Percentiles rank a stretch among this genome's conserved stretches.
phyloP scores from a whole-genome alignment of 2,797 vertebrate genomes.

The Helostoma temminkii region DNA sequence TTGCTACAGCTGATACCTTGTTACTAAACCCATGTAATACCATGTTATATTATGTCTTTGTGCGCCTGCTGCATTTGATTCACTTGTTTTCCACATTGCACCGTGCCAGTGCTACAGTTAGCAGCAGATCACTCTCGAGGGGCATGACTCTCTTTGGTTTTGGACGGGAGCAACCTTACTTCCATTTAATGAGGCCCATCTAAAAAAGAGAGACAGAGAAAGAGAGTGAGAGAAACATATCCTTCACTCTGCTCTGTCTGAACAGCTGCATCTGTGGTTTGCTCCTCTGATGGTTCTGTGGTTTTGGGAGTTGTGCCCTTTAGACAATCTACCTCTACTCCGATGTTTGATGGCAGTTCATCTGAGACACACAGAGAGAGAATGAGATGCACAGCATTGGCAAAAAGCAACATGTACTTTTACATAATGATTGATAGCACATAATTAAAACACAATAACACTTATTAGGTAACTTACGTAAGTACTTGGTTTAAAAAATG shows the following conservation, averaged over 20 bases:
- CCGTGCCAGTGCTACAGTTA: constrained; percentile 68
- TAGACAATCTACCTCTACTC: constrained; percentile 70
- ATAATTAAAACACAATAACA: constrained; percentile 37
- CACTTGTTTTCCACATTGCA: constrained; percentile 72
- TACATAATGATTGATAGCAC: constrained; percentile 46
- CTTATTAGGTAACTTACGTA: constrained; percentile 48
- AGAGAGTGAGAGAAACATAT: constrained; percentile 69
- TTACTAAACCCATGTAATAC: constrained; percentile 51
- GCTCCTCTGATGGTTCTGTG: constrained; percentile 69
- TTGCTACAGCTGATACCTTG: constrained; percentile 66
- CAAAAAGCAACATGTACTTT: constrained; percentile 32
- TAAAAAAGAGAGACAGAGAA: constrained; percentile 55
- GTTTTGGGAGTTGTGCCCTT: constrained; percentile 73
- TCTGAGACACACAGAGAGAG: constrained; percentile 33
- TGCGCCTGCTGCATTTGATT: constrained; percentile 60
- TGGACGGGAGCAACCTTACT: constrained; percentile 66
- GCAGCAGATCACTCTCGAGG: constrained; percentile 62
- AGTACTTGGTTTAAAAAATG: constrained; percentile 32
- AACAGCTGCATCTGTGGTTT: constrained; percentile 82
- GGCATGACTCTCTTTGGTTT: constrained; percentile 74
- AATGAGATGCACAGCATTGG: constrained; percentile 36
- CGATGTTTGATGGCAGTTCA: constrained; percentile 65
- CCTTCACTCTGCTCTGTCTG: constrained; percentile 65
- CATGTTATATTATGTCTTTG: constrained; percentile 63
- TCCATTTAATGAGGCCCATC: constrained; percentile 73